A percentile compares a stretch with the other conserved stretches of the same genome.
phyloP scores from a whole-genome alignment of 1,140 invertebrate genomes.

The Myzus persicae region DNA sequence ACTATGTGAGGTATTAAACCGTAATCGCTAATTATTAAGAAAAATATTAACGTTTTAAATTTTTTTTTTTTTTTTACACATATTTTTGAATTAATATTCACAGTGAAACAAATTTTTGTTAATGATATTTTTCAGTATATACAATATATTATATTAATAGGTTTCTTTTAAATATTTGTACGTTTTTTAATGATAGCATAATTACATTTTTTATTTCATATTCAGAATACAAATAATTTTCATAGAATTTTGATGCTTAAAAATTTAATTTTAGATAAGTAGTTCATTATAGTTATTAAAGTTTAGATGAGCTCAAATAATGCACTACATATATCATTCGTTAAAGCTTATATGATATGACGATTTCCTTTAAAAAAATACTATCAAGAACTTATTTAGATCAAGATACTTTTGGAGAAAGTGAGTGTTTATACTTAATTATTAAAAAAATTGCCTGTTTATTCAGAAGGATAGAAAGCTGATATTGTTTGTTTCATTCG shows the following conservation, averaged over 20 bases:
- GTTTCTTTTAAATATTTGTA: not conserved
- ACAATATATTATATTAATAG: too few species aligned
- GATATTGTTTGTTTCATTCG: not conserved
- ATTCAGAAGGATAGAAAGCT: not conserved
- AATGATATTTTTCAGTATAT: too few species aligned
- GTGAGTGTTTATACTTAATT: not conserved
- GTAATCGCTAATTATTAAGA: not conserved
- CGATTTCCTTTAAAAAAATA: not conserved
- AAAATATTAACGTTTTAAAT: not conserved
- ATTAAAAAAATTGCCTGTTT: not conserved
- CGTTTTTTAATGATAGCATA: not conserved
- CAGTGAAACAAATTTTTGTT: too few species aligned
- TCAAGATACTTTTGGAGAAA: not conserved
- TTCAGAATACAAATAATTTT: not conserved
- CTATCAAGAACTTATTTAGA: not conserved
- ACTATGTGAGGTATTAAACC: not conserved
- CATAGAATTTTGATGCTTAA: not conserved
- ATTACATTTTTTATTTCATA: not conserved
- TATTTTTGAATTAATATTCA: too few species aligned
- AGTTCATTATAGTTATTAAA: not conserved
- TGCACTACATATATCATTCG: not conserved
- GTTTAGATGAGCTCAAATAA: not conserved
- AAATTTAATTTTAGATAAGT: not conserved
- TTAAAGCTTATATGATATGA: not conserved
- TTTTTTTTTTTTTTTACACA: too few species aligned